A percentile compares a stretch with the other conserved stretches of the same genome.
phyloP scores from a whole-genome alignment of 1,140 invertebrate genomes.

The Sarcophaga peregrina region DNA sequence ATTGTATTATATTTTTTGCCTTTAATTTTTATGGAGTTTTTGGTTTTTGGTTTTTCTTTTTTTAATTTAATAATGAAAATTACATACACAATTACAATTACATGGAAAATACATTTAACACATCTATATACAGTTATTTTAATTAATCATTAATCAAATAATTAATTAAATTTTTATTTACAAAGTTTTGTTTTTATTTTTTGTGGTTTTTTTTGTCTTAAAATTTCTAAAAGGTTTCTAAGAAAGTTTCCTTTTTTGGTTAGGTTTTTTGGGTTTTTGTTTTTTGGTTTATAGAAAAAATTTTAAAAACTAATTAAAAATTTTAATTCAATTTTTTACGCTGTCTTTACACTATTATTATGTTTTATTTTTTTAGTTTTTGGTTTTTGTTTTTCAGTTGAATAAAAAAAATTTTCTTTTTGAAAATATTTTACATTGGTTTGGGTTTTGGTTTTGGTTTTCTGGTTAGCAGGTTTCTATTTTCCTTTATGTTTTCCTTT shows the following conservation, averaged over 20 bases:
- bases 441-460: constrained; percentile 18
- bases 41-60: background rate
- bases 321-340: background rate
- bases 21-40: background rate
- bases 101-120: constrained; percentile 36
- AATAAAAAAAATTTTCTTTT: background rate
- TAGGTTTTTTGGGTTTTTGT: background rate
- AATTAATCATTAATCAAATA: background rate
- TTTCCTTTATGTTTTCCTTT: constrained; percentile 9
- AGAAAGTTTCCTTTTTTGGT: too few species aligned
- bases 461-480: background rate
- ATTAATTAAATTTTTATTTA: constrained; percentile 15
- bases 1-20: background rate
- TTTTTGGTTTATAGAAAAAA: background rate
- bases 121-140: constrained; percentile 36
- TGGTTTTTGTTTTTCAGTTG: background rate
- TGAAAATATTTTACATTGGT: constrained; percentile 8
- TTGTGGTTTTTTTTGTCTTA: background rate
- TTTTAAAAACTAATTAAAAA: constrained; percentile 9
- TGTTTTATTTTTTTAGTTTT: background rate
- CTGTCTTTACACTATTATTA: background rate
- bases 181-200: background rate
- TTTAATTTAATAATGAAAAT: constrained; percentile 21
- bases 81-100: constrained; percentile 34
- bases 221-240: background rate